phyloP scores from a whole-genome alignment of 2,113 vertebrate species.

The Glaucidium brasilianum region DNA sequence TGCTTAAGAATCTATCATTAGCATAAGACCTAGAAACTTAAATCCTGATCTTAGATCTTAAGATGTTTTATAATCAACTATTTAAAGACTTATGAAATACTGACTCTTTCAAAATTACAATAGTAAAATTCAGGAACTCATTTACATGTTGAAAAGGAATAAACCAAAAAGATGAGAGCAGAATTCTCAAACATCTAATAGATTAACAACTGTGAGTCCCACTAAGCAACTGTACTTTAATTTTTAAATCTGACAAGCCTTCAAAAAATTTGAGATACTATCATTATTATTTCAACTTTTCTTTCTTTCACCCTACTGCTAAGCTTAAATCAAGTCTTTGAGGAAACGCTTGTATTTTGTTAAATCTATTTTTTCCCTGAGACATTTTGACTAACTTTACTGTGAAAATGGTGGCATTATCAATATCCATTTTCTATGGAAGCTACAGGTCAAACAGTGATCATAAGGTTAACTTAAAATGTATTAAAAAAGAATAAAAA shows the following conservation, averaged over 20 bases:
- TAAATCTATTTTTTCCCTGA: neutral
- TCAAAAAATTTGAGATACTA: neutral
- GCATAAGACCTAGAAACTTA: neutral
- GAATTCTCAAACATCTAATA: neutral
- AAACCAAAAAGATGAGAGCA: neutral
- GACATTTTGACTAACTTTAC: neutral
- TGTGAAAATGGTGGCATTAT: neutral
- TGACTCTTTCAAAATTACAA: neutral
- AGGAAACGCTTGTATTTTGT: neutral
- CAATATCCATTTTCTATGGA: neutral
- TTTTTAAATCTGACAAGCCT: neutral
- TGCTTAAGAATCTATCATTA: neutral
- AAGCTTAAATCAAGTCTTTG: neutral
- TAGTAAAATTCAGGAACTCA: neutral
- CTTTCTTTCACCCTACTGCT: neutral
- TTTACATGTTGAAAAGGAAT: neutral
- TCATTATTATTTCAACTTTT: neutral
- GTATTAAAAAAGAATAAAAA: neutral
- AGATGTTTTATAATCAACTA: neutral
- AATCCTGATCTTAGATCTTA: neutral
- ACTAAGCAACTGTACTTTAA: neutral
- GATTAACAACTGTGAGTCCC: neutral
- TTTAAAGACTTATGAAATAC: neutral
- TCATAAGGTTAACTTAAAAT: neutral
- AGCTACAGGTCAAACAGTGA: neutral